phyloP scores from a whole-genome alignment of 2,888 invertebrate genomes.

The Osmoderma eremita region DNA sequence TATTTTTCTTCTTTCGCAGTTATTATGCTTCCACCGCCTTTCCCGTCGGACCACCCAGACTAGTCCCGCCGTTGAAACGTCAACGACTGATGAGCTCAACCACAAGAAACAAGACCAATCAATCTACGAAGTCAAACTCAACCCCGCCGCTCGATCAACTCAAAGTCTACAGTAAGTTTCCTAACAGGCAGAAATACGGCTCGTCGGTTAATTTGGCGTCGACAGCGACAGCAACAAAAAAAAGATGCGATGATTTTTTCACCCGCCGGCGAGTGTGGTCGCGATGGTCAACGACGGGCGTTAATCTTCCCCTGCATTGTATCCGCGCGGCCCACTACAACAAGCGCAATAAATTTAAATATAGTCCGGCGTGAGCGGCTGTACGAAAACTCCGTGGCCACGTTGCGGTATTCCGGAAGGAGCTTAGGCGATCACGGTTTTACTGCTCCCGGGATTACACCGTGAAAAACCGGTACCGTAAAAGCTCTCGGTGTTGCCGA shows the following conservation, averaged over 20 bases:
- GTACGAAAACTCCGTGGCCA: slow-evolving; percentile 11
- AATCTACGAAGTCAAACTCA: slow-evolving; percentile 61
- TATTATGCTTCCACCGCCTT: slow-evolving; percentile 71
- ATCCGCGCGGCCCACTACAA: slow-evolving; percentile 11
- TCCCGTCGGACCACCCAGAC: slow-evolving; percentile 66
- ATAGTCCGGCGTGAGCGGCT: slow-evolving; percentile 13
- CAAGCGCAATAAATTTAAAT: slow-evolving; percentile 30
- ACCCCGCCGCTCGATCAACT: slow-evolving; percentile 68
- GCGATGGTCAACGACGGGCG: slow-evolving; percentile 8
- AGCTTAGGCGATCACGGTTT: slow-evolving; percentile 37
- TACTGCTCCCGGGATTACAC: slow-evolving; percentile 33
- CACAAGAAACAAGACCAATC: slow-evolving; percentile 62
- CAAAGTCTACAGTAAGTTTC: slow-evolving; percentile 73
- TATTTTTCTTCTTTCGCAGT: slow-evolving; percentile 63
- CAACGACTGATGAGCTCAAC: slow-evolving; percentile 69
- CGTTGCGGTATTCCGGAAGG: slow-evolving; percentile 21
- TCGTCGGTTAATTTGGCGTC: slow-evolving; percentile 35
- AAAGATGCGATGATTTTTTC: slow-evolving; percentile 15
- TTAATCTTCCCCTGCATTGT: slow-evolving; percentile 21
- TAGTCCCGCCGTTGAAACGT: slow-evolving; percentile 71
- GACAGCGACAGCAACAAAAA: slow-evolving; percentile 14
- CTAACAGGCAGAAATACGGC: not conserved
- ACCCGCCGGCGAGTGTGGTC: not conserved
- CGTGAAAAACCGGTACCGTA: slow-evolving; percentile 33
- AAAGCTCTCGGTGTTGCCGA: slow-evolving; percentile 17